Evolutionary conservation across 2,888 invertebrate genomes (phyloP).

Genomic region (Molanna angustata): DNA sequence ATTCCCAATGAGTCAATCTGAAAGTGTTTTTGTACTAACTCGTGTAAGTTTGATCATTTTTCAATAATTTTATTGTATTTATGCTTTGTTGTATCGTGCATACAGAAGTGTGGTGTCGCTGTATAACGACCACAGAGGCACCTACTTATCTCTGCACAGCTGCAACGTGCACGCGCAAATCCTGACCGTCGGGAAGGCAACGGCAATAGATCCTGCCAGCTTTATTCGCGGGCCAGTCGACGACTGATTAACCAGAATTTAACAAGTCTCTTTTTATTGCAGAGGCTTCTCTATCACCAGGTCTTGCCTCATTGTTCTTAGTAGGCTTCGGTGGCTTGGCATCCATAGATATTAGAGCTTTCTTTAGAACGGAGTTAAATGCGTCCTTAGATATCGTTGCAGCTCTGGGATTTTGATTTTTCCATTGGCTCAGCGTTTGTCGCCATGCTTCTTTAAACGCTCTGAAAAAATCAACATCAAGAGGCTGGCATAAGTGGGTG

Average conservation of each 20-base stretch:
- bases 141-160: too few relatives aligned
- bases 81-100: too few relatives aligned
- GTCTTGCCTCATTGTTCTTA: slow-evolving; percentile 7
- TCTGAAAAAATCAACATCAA: slow-evolving; percentile 4
- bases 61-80: too few relatives aligned
- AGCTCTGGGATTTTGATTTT: slow-evolving; percentile 7
- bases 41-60: too few relatives aligned
- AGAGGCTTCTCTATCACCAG: slow-evolving; percentile 7
- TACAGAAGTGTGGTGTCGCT: too few relatives aligned
- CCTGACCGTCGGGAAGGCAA: too few relatives aligned
- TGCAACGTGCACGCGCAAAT: too few relatives aligned
- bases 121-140: too few relatives aligned
- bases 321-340: slow-evolving; percentile 5
- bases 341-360: slow-evolving; percentile 4
- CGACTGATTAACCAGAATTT: slow-evolving; percentile 2
- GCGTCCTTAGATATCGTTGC: slow-evolving; percentile 5
- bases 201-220: too few relatives aligned
- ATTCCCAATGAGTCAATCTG: too few relatives aligned
- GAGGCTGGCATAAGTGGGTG: slow-evolving; percentile 6
- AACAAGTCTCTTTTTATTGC: slow-evolving; percentile 7
- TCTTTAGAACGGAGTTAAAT: slow-evolving; percentile 5
- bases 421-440: slow-evolving; percentile 6
- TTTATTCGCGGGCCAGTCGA: too few relatives aligned
- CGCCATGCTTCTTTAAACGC: slow-evolving; percentile 5
- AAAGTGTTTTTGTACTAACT: too few relatives aligned